Percentiles rank a stretch among this genome's conserved stretches.
Evolutionary conservation across 2,888 invertebrate genomes (phyloP).

Genomic region (Stenchaetothrips biformis): DNA sequence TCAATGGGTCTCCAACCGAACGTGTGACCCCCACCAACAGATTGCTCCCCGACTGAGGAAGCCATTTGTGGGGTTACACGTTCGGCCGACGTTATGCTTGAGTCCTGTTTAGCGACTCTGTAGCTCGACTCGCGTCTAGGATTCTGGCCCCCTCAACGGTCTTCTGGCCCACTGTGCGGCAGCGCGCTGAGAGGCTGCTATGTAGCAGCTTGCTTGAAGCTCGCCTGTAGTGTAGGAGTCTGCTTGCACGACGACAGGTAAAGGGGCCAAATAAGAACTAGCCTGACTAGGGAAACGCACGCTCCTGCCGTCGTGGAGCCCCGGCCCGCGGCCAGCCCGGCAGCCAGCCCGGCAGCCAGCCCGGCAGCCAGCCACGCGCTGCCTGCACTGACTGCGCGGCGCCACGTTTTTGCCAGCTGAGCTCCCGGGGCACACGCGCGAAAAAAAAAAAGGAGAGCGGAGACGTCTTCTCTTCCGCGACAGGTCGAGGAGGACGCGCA

Average conservation of each 20-base stretch:
- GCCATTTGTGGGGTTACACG: too few relatives aligned
- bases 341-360: not conserved
- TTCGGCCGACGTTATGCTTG: too few relatives aligned
- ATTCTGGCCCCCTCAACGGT: too few relatives aligned
- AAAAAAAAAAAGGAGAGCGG: not conserved
- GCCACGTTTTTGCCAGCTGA: not conserved
- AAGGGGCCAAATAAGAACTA: not conserved
- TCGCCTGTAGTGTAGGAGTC: not conserved
- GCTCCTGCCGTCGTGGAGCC: not conserved
- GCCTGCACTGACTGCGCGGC: not conserved
- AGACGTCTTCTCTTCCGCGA: not conserved
- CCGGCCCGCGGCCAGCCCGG: not conserved
- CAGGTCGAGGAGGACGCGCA: not conserved
- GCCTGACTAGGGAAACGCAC: conserved; percentile 11
- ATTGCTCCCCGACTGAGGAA: too few relatives aligned
- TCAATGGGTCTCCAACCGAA: too few relatives aligned
- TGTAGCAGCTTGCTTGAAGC: not conserved
- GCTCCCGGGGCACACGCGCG: not conserved
- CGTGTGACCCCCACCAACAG: too few relatives aligned
- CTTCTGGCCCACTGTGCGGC: too few relatives aligned
- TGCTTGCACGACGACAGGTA: not conserved
- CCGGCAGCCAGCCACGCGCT: not conserved
- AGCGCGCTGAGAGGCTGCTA: not conserved
- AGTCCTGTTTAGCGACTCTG: too few relatives aligned
- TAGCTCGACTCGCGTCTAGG: too few relatives aligned